phyloP scores from a whole-genome alignment of 1,140 invertebrate species.

The Carposina sasakii region DNA sequence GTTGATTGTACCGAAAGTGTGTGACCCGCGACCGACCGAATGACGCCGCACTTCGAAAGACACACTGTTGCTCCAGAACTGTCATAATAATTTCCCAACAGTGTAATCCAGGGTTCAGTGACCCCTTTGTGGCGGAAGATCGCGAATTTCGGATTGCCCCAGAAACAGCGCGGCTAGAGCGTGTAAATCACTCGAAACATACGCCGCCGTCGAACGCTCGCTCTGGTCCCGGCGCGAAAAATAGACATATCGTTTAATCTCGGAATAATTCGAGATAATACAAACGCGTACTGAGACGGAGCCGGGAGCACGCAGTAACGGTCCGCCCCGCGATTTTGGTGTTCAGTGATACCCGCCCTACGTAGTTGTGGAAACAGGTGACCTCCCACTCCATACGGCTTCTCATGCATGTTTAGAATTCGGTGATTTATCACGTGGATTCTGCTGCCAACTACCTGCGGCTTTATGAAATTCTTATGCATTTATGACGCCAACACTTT shows the following conservation, averaged over 20 bases:
- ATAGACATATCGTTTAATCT: constrained; percentile 53
- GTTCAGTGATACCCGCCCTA: too few relatives aligned
- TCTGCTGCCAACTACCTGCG: constrained; percentile 44
- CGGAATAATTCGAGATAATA: constrained; percentile 54
- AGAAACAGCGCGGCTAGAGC: constrained; percentile 47
- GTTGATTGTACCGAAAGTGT: too few relatives aligned
- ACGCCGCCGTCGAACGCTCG: constrained; percentile 42
- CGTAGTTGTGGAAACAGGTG: too few relatives aligned
- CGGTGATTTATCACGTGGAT: constrained; percentile 39
- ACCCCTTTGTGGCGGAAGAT: constrained; percentile 29
- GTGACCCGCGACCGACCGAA: too few relatives aligned
- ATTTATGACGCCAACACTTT: too few relatives aligned
- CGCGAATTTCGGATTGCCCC: constrained; percentile 50
- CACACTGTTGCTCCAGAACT: too few relatives aligned
- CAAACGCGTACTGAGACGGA: constrained; percentile 43
- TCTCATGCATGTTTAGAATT: constrained; percentile 13
- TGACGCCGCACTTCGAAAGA: too few relatives aligned
- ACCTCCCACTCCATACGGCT: constrained; percentile 14
- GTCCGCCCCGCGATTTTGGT: too few relatives aligned
- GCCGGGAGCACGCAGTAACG: constrained; percentile 31
- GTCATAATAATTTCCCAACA: too few relatives aligned
- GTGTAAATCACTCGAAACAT: constrained; percentile 57
- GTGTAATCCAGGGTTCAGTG: constrained; percentile 36
- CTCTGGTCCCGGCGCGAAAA: constrained; percentile 47
- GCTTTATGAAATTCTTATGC: too few relatives aligned